Base-by-base conservation (phyloP, 2,797 vertebrate genomes). In the Australoheros facetus region DNA sequence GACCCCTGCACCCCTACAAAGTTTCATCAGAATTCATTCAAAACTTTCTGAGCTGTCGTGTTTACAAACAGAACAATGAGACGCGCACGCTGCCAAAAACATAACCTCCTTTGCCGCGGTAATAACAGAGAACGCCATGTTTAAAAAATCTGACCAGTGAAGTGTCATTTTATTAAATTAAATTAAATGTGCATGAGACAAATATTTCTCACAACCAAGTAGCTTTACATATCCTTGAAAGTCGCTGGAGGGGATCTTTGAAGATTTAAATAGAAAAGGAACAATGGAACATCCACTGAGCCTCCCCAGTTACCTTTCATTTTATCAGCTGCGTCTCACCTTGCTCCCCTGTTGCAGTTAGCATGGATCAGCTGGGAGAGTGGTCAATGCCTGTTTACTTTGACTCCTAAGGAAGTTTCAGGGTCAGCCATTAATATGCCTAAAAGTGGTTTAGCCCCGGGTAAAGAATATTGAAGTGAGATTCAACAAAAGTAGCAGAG, bases 381-480 rank as follows among this genome's bases (percentile, higher is more conserved):
- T 84, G 83, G 82, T 82, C 87, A 80, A 42, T 87, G 84, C 56
- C 54, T 87, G 80, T 90, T 85, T 89, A 84, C 76, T 88, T 51
- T 81, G 72, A 82, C 84, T 89, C 81, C 69, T 71, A 73, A 78
- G 80, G 88, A 92, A 87, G 83, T 88, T 90, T 91, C 89, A 91
- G 85, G 90, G 91, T 92, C 91, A 88, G 10, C 66, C 76, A 91
- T 93, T 93, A 88, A 92, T 89, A 92, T 91, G 90, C 87, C 87
- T 82, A 88, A 90, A 93, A 85, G 87, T 88, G 81, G 72, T 83
- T 85, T 86, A 82, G 89, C 86, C 85, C 69, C 80, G 23, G 86
- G 90, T 88, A 79, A 87, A 83, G 88, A 90, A 92, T 91, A 91
- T 89, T 88, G 87, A 92, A 92, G 89, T 77, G 77, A 89, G 84